Conservation (phyloP, 2,113 vertebrate genomes). For the Todiramphus saurophagus region DNA sequence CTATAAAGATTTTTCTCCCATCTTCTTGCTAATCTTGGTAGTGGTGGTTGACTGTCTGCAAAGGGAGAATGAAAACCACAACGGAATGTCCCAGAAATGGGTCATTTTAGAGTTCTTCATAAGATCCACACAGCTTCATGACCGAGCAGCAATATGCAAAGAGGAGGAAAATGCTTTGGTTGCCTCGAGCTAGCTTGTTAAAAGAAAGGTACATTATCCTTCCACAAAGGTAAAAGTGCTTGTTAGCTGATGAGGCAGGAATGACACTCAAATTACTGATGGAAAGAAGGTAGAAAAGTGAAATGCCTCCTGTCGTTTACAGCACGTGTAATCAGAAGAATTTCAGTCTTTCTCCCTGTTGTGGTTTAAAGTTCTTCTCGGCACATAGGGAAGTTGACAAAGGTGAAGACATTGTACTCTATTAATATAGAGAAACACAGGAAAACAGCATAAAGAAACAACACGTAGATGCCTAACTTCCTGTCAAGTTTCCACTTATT, state of each 20-base stretch:
- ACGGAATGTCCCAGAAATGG: background rate
- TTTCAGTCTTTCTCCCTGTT: background rate
- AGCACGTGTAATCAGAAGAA: constrained; percentile 9
- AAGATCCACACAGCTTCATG: constrained; percentile 19
- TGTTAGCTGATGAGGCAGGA: constrained; percentile 59
- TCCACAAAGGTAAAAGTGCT: constrained; percentile 51
- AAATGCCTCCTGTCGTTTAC: constrained; percentile 45
- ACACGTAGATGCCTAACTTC: constrained; percentile 89
- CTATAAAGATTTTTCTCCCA: background rate
- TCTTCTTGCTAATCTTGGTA: background rate
- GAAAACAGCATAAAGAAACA: constrained; percentile 91
- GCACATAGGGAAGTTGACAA: constrained; percentile 99
- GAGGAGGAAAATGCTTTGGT: constrained; percentile 50
- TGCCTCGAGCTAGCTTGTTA: constrained; percentile 38
- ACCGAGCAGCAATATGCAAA: constrained; percentile 39
- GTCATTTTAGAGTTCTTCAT: background rate
- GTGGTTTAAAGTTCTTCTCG: constrained; percentile 80
- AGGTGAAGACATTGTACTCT: constrained; percentile 98
- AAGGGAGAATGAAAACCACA: constrained; percentile 35
- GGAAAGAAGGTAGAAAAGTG: constrained; percentile 40
- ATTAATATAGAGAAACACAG: constrained; percentile 97
- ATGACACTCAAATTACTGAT: constrained; percentile 38
- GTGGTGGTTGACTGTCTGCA: constrained; percentile 13
- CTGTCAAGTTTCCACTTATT: constrained; percentile 94
- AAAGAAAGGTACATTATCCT: constrained; percentile 45